Evolutionary conservation across 2,888 invertebrate genomes (phyloP), one percentile per base, ranked within the genome.

Genomic region (Linyphia triangularis): DNA sequence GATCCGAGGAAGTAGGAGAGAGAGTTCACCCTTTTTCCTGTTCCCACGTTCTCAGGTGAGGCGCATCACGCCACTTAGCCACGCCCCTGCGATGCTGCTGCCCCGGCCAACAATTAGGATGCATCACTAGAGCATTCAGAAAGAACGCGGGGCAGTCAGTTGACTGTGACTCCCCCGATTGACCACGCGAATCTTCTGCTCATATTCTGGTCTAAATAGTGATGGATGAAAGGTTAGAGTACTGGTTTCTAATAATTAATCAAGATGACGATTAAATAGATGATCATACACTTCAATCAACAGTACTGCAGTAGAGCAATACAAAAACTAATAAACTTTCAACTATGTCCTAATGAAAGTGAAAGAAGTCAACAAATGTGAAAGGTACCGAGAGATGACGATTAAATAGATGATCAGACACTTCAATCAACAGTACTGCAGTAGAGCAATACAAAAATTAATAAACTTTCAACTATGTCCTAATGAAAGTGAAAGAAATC

Each of bases 41-140:
- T 86, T 86, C 86, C 81, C 86, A 86, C 86, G 86, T 86, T 63
- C 86, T 78, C 81, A 81, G 78, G 86, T 86, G 86, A 86, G 79
- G 81, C 73, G 79, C 72, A 63, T 61, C 83, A 82, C 82, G 73
- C 73, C 70, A 65, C 77, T 63, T 59, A n/a, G 85, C 72, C 86
- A 86, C 86, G 86, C 86, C 86, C 81, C 85, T 72, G 79, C 72
- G 79, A 59, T 26, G 78, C 78, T 67, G 51, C 5, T 51, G 51
- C 51, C n/a, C 51, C 13, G 5, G 33, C 5, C 5, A 33, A 9
- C 33, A 33, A 33, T 33, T 33, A 33, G 33, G 9, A 4, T 33
- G 70, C 86, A 59, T 67, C 79, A 86, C 28, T 65, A 59, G 79
- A 86, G 86, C 86, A 81, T 86, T 73, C 57, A 86, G 65, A 78